A percentile compares a stretch with the other conserved stretches of the same genome.
These are phyloP conservation scores for Mormyrus hasselquistii DNA, from an alignment of 2,797 vertebrate species.

Conservation along the genomic window DNA sequence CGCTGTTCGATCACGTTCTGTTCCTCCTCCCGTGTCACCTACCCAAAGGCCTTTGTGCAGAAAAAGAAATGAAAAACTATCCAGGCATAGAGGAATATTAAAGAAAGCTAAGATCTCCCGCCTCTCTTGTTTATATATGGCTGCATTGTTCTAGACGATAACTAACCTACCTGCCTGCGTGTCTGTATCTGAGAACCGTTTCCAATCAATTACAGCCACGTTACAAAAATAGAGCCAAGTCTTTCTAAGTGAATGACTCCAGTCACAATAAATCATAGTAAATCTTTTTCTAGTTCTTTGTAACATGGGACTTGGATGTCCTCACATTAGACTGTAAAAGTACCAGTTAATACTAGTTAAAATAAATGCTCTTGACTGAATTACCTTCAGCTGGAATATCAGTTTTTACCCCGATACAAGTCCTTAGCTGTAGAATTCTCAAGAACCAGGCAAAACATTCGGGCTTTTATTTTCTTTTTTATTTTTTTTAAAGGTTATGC, in stretches of 20 bases:
- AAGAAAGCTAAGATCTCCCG: neutral
- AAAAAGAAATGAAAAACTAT: neutral
- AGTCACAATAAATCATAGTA: constrained; percentile 1
- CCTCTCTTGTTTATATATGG: neutral
- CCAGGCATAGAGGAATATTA: neutral
- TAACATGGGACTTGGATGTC: neutral
- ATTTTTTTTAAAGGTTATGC: constrained; percentile 38
- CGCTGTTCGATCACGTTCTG: neutral
- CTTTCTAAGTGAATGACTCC: constrained; percentile 10
- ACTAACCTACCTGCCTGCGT: constrained; percentile 2
- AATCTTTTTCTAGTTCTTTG: constrained; percentile 2
- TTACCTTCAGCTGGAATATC: neutral
- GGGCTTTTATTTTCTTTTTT: constrained; percentile 8
- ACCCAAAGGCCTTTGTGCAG: constrained; percentile 4
- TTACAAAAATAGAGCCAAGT: neutral
- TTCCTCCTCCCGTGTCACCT: neutral
- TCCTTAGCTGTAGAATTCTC: constrained; percentile 22
- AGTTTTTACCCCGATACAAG: neutral
- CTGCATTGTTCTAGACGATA: neutral
- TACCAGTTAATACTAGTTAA: neutral
- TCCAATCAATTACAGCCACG: neutral
- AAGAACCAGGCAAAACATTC: constrained; percentile 61
- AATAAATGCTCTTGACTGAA: neutral
- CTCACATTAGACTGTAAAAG: neutral
- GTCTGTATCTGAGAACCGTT: neutral